phyloP scores from a whole-genome alignment of 2,797 vertebrate genomes.

The Atherinosoma microstoma region DNA sequence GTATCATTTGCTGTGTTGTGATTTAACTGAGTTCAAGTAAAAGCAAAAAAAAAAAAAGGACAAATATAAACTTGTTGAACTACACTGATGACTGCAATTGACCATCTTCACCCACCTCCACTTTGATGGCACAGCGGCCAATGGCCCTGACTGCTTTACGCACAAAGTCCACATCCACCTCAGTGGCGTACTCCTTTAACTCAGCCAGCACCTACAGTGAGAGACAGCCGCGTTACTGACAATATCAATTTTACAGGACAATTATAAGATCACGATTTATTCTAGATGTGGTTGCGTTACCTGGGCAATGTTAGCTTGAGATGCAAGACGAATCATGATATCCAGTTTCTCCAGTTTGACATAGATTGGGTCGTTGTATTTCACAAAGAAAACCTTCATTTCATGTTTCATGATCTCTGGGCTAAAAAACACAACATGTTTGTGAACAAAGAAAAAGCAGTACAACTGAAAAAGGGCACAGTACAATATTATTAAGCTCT shows the following conservation, averaged over 20 bases:
- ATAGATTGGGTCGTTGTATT: conserved; percentile 98
- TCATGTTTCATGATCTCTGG: conserved; percentile 98
- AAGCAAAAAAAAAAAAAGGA: conserved; percentile 3
- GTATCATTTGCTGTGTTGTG: conserved; percentile 4
- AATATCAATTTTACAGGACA: neutral
- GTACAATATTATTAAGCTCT: neutral
- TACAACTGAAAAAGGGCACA: conserved; percentile 4
- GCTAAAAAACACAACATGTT: conserved; percentile 70
- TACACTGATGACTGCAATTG: neutral
- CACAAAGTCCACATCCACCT: conserved; percentile 98
- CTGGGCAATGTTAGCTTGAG: conserved; percentile 98
- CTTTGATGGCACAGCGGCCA: conserved; percentile 98
- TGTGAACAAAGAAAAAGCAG: neutral
- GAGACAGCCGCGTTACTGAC: neutral
- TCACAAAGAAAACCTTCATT: conserved; percentile 99
- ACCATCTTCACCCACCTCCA: conserved; percentile 87
- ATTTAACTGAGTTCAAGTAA: neutral
- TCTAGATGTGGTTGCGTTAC: conserved; percentile 66
- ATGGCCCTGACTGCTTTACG: conserved; percentile 96
- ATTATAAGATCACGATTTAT: neutral
- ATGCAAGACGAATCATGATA: conserved; percentile 99
- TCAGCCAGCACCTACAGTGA: conserved; percentile 91
- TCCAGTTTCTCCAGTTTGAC: conserved; percentile 98
- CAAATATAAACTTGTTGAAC: neutral
- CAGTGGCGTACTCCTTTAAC: conserved; percentile 96